A percentile compares a stretch with the other conserved stretches of the same genome.
These are phyloP conservation scores for Ctenosaura bakeri DNA, from an alignment of 2,797 vertebrate species.

Conservation along the genomic window DNA sequence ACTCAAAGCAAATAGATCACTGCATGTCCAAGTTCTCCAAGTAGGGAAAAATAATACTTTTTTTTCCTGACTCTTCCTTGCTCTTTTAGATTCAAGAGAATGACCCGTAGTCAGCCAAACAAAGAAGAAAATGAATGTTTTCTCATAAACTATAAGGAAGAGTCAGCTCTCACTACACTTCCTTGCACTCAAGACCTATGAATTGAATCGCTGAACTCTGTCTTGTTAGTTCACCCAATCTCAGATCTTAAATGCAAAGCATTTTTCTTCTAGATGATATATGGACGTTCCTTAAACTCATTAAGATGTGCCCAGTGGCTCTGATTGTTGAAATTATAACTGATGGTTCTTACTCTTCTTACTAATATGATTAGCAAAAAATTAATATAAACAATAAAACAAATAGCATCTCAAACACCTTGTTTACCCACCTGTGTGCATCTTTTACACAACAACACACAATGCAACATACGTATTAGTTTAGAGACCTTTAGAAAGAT, in stretches of 20 bases:
- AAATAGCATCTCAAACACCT: background rate
- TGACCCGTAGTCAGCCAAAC: background rate
- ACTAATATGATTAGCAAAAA: too few relatives aligned
- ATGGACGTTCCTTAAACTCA: background rate
- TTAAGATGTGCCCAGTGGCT: background rate
- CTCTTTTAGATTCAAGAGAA: background rate
- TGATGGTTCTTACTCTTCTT: background rate
- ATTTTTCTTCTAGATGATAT: background rate
- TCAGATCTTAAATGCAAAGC: slow-evolving; percentile 2
- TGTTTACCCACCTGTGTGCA: background rate
- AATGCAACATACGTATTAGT: too few relatives aligned
- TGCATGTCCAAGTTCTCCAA: background rate
- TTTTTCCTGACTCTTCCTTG: background rate
- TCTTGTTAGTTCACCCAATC: background rate
- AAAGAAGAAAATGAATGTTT: background rate
- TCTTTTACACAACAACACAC: too few relatives aligned
- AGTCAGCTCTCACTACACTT: background rate
- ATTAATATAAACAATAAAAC: too few relatives aligned
- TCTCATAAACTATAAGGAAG: background rate
- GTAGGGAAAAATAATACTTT: background rate
- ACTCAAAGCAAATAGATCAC: background rate
- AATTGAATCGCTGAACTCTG: background rate
- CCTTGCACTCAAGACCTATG: background rate
- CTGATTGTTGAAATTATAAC: background rate
- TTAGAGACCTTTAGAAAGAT: too few relatives aligned